Percentiles rank a stretch among this genome's conserved stretches.
Conservation (phyloP, 92 coral and sea anemone genomes). For the Anthopleura xanthogrammica region DNA sequence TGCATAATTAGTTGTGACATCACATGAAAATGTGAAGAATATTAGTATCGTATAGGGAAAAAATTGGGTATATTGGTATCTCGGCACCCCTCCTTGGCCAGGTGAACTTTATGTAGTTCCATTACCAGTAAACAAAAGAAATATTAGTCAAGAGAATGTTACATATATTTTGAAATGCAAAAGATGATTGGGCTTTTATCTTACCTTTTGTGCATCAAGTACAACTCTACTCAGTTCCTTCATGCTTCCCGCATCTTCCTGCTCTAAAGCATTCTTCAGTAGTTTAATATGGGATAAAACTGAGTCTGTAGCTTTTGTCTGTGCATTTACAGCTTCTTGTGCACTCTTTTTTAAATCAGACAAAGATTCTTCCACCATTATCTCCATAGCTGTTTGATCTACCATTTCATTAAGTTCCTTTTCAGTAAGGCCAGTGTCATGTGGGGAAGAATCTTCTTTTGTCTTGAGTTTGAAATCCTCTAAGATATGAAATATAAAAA, state of each 20-base stretch:
- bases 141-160: background rate
- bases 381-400: conserved; percentile 77
- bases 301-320: conserved; percentile 73
- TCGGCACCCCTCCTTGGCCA: too few species aligned
- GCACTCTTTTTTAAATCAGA: conserved; percentile 50
- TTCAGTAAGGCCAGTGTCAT: conserved; percentile 64
- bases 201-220: conserved; percentile 53
- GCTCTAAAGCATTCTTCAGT: conserved; percentile 64
- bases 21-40: too few species aligned
- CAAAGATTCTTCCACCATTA: conserved; percentile 69
- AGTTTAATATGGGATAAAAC: conserved; percentile 61
- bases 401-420: conserved; percentile 54
- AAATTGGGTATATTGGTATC: too few species aligned
- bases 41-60: too few species aligned
- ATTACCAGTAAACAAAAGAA: background rate
- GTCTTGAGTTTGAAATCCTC: background rate
- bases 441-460: conserved; percentile 20
- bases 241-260: conserved; percentile 48
- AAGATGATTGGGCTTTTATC: background rate
- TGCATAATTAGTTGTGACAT: too few species aligned
- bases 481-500: background rate
- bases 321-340: conserved; percentile 71
- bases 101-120: background rate
- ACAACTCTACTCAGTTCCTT: conserved; percentile 63
- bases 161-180: background rate